Percentiles rank a stretch among this genome's conserved stretches.
Conservation (phyloP, 64 coral and sea anemone species). For the Anthopleura sola region DNA sequence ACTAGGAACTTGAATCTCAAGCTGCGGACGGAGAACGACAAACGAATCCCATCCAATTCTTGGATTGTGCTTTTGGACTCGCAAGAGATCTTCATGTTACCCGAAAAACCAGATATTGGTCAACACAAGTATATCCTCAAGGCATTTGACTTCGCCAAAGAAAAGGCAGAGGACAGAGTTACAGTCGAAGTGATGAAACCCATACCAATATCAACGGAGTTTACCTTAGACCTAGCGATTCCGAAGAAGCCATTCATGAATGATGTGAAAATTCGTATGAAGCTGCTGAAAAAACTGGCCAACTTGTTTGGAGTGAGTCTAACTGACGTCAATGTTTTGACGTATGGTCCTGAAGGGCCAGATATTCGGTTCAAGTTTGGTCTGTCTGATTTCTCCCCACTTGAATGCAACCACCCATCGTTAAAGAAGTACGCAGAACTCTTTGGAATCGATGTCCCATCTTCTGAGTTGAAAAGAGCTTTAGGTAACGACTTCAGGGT, state of each 20-base stretch:
- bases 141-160: neutral
- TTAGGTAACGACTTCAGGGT: slow-evolving; percentile 20
- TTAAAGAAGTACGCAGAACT: neutral
- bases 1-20: slow-evolving; percentile 27
- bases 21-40: neutral
- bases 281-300: slow-evolving; percentile 29
- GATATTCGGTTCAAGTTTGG: slow-evolving; percentile 26
- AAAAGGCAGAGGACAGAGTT: neutral
- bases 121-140: slow-evolving; percentile 6
- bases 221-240: neutral
- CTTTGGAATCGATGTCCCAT: slow-evolving; percentile 15
- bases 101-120: neutral
- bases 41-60: neutral
- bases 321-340: neutral
- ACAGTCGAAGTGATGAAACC: neutral
- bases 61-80: slow-evolving; percentile 19
- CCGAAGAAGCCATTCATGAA: slow-evolving; percentile 3
- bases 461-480: neutral
- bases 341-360: slow-evolving; percentile 14
- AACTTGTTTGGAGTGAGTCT: slow-evolving; percentile 20
- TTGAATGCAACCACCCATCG: slow-evolving; percentile 6
- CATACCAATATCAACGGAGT: neutral
- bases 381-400: neutral
- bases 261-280: slow-evolving; percentile 4
- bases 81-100: slow-evolving; percentile 31